Evolutionary conservation across 2,113 vertebrate species (phyloP).

Genomic region (Nipponia nippon): DNA sequence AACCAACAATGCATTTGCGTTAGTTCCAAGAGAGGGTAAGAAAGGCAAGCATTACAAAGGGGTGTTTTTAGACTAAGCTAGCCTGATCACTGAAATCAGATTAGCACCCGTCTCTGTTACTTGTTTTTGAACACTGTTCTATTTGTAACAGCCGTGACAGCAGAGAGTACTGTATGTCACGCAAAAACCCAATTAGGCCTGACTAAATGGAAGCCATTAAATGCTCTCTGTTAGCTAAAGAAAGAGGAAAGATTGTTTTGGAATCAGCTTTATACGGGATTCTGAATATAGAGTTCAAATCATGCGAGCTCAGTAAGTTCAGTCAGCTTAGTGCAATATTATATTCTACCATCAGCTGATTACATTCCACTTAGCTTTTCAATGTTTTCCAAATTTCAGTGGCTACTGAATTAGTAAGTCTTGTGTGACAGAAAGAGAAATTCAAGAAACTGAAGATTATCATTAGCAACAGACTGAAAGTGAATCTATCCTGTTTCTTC

Average conservation of each 20-base stretch:
- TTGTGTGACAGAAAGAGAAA: not conserved
- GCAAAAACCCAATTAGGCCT: slow-evolving; percentile 54
- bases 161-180: not conserved
- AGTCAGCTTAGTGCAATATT: slow-evolving; percentile 6
- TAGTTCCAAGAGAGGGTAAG: slow-evolving; percentile 17
- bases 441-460: not conserved
- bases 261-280: slow-evolving; percentile 34
- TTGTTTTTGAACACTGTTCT: slow-evolving; percentile 64
- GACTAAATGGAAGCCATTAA: slow-evolving; percentile 38
- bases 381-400: slow-evolving; percentile 20
- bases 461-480: not conserved
- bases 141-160: slow-evolving; percentile 54
- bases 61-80: slow-evolving; percentile 37
- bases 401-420: not conserved
- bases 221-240: slow-evolving; percentile 14
- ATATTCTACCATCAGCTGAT: not conserved
- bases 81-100: slow-evolving; percentile 54
- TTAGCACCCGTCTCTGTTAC: slow-evolving; percentile 46
- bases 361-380: slow-evolving; percentile 11
- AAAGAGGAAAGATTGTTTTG: slow-evolving; percentile 21
- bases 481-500: not conserved
- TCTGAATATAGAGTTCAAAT: slow-evolving; percentile 24
- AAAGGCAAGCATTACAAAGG: slow-evolving; percentile 40
- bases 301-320: not conserved
- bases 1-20: not conserved